Percentiles rank a stretch among this genome's conserved stretches.
Conservation (phyloP, 2,797 vertebrate genomes). For the Moxostoma hubbsi region DNA sequence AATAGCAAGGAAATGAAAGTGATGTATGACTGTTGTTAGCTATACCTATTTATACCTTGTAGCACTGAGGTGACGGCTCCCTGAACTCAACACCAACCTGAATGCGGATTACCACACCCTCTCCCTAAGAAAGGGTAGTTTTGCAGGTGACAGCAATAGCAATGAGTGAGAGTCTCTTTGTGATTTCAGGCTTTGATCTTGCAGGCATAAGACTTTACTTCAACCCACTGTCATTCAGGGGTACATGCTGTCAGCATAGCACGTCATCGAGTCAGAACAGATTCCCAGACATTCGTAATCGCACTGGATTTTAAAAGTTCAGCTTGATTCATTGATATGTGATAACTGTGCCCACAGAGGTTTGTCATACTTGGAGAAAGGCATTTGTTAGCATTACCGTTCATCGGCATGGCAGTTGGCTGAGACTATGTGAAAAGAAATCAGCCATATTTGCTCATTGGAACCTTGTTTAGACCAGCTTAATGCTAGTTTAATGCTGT, state of each 20-base stretch:
- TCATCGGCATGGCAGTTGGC: no score
- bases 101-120: constrained; percentile 23
- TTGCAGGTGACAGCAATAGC: constrained; percentile 34
- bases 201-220: constrained; percentile 14
- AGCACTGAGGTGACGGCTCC: neutral
- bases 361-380: no score
- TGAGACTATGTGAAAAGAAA: no score
- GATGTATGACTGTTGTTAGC: constrained; percentile 14
- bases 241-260: neutral
- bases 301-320: neutral
- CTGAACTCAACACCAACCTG: constrained; percentile 7
- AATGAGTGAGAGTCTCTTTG: constrained; percentile 25
- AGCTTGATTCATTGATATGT: neutral
- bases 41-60: constrained; percentile 23
- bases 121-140: constrained; percentile 16
- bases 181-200: constrained; percentile 42
- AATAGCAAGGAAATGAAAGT: constrained; percentile 2
- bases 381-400: no score
- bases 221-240: constrained; percentile 42
- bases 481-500: no score
- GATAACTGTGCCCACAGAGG: neutral
- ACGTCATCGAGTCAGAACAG: neutral
- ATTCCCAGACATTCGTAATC: constrained; percentile 10
- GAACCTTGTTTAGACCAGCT: no score
- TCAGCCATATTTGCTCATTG: no score